A percentile compares a stretch with the other conserved stretches of the same genome.
Conservation (phyloP, 2,113 vertebrate species). For the Sinocyclocheilus anophthalmus region DNA sequence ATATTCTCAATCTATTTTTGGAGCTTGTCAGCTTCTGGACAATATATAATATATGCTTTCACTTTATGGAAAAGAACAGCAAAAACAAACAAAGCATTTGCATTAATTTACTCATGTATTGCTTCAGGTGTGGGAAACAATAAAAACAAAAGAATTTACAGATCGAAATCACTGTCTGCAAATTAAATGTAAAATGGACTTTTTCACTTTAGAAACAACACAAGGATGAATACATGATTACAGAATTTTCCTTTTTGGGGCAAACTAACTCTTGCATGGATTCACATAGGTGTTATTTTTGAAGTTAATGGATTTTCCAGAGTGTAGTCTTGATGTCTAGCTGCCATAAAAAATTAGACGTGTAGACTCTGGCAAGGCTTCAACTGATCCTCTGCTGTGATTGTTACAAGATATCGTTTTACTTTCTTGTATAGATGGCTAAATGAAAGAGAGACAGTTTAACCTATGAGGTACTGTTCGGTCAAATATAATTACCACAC, state of each 20-base stretch:
- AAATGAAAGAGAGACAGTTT: slow-evolving; percentile 67
- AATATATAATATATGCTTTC: no score
- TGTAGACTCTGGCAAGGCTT: background rate
- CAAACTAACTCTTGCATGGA: background rate
- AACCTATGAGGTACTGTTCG: slow-evolving; percentile 48
- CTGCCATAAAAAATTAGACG: slow-evolving; percentile 41
- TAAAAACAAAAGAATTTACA: no score
- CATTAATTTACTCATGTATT: background rate
- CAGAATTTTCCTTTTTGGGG: background rate
- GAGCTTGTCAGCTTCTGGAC: no score
- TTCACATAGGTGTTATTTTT: background rate
- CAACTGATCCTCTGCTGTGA: slow-evolving; percentile 65
- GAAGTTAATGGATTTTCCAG: slow-evolving; percentile 73
- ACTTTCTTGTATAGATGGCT: slow-evolving; percentile 72
- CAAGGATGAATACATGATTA: background rate
- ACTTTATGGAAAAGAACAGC: no score
- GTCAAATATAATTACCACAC: slow-evolving; percentile 70
- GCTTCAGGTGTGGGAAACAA: background rate
- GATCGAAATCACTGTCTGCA: background rate
- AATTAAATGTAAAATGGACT: no score
- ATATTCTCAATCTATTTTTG: no score
- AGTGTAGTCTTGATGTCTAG: slow-evolving; percentile 60
- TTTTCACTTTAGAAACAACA: background rate
- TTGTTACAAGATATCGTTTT: slow-evolving; percentile 76
- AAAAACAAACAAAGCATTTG: background rate